Percentiles rank a stretch among this genome's conserved stretches.
phyloP scores from a whole-genome alignment of 2,888 invertebrate species.

The Dione juno region DNA sequence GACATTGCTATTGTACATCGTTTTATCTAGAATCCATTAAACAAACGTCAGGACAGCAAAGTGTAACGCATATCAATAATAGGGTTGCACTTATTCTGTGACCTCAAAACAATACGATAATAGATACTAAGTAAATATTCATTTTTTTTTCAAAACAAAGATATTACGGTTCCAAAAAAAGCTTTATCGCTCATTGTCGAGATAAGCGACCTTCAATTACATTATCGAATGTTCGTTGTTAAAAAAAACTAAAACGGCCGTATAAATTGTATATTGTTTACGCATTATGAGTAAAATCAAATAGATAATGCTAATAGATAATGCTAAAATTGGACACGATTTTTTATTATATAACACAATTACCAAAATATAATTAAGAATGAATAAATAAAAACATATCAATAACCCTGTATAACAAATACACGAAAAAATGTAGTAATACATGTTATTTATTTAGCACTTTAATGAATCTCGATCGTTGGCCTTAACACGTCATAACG shows the following conservation, averaged over 20 bases:
- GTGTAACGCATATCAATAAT: neutral
- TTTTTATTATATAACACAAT: too few relatives aligned
- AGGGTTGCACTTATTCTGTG: neutral
- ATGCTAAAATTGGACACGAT: too few relatives aligned
- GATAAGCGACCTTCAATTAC: conserved; percentile 21
- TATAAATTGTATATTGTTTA: neutral
- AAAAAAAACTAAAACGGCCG: conserved; percentile 12
- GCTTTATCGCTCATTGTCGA: conserved; percentile 17
- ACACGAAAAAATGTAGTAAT: neutral
- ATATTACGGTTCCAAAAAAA: conserved; percentile 8
- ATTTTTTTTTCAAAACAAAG: conserved; percentile 15
- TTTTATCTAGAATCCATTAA: conserved; percentile 26
- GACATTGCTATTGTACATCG: conserved; percentile 27
- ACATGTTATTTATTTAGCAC: neutral
- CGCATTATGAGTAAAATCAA: too few relatives aligned
- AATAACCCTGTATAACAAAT: neutral
- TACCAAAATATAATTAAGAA: too few relatives aligned
- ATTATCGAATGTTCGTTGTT: conserved; percentile 24
- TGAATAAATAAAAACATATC: neutral
- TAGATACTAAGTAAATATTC: neutral
- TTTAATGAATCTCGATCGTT: neutral
- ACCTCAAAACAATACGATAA: conserved; percentile 11
- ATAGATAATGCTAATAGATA: neutral
- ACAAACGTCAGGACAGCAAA: conserved; percentile 5
- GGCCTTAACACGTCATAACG: conserved; percentile 1